These are phyloP conservation scores for Stichodactyla helianthus DNA, from an alignment of 64 coral and sea anemone species.

Conservation along the genomic window DNA sequence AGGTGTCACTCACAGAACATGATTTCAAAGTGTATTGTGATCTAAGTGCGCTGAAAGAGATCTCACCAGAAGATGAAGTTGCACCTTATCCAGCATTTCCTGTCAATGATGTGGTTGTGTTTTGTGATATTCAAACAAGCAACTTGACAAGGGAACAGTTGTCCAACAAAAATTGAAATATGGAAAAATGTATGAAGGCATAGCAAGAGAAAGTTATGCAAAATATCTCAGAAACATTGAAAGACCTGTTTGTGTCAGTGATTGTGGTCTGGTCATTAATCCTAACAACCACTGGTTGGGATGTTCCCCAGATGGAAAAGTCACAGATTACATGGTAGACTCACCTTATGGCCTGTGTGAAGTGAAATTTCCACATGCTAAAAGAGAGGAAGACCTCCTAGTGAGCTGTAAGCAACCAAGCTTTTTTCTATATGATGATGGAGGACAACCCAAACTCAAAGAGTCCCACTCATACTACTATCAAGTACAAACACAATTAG, in stretches of 20 bases:
- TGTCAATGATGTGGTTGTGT: too few relatives aligned
- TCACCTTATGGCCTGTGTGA: conserved; percentile 49
- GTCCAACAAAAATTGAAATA: conserved; percentile 25
- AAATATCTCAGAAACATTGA: neutral
- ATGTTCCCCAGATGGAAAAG: conserved; percentile 61
- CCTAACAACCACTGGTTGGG: conserved; percentile 56
- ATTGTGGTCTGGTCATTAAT: conserved; percentile 9
- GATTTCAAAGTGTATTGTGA: conserved; percentile 1
- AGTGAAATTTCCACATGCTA: conserved; percentile 29
- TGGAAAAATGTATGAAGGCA: conserved; percentile 21
- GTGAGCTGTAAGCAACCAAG: neutral
- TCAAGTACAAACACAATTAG: neutral
- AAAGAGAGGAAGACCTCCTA: neutral
- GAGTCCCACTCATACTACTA: neutral
- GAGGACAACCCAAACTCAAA: conserved; percentile 21
- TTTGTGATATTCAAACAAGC: too few relatives aligned
- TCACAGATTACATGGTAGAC: conserved; percentile 42
- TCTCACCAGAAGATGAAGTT: neutral
- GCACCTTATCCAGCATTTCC: neutral
- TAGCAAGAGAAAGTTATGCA: conserved; percentile 33
- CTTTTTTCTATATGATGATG: conserved; percentile 1
- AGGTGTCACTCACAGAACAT: neutral
- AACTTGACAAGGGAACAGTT: too few relatives aligned
- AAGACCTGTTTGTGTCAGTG: neutral
- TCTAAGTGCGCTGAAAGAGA: neutral